Conservation (phyloP, 2,113 vertebrate species). For the Albula goreensis region DNA sequence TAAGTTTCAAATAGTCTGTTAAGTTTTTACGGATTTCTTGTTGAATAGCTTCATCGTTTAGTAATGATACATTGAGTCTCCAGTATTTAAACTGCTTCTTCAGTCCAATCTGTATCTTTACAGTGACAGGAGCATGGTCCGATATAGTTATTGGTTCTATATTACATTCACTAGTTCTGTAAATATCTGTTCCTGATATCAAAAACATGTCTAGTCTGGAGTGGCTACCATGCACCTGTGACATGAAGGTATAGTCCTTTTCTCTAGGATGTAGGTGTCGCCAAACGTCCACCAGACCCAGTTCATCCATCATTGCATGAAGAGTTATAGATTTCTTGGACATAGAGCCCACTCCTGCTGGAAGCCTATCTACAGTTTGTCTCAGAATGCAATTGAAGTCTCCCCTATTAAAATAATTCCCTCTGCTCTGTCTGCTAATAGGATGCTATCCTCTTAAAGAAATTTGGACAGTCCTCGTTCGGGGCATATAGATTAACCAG, state of each 20-base stretch:
- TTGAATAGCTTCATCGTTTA: not conserved
- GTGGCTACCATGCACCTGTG: no score
- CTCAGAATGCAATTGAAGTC: conserved; percentile 12
- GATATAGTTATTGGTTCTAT: not conserved
- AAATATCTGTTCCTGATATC: not conserved
- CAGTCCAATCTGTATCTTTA: not conserved
- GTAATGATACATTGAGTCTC: conserved; percentile 10
- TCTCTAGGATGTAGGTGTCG: no score
- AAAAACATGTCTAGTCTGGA: not conserved
- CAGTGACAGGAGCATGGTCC: not conserved
- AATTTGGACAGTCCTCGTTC: not conserved
- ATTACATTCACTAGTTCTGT: no score
- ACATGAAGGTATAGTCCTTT: no score
- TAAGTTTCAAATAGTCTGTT: not conserved
- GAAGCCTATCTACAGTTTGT: not conserved
- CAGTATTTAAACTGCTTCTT: not conserved
- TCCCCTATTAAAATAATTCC: conserved; percentile 15
- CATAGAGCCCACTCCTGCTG: no score
- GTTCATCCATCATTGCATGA: no score
- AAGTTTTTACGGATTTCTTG: not conserved
- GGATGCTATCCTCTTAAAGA: not conserved
- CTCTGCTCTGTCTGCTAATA: conserved; percentile 10
- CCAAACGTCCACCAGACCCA: no score
- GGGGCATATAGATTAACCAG: not conserved
- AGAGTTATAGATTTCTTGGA: no score